These are phyloP conservation scores for Salminus brasiliensis DNA, from an alignment of 2,113 vertebrate species.

Conservation along the genomic window DNA sequence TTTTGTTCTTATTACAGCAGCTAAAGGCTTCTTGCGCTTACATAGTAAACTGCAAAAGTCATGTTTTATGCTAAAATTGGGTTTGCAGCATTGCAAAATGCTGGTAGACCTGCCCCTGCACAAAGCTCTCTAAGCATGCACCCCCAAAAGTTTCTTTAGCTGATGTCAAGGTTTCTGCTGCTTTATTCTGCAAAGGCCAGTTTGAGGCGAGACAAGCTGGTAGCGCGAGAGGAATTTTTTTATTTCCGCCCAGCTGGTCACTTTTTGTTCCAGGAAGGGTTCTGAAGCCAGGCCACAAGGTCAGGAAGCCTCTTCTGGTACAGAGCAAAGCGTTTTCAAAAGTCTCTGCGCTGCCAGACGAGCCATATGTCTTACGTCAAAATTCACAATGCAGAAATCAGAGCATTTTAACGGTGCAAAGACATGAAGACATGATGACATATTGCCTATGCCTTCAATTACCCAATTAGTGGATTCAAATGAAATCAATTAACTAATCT, in stretches of 20 bases:
- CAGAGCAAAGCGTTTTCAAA: neutral
- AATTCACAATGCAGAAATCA: neutral
- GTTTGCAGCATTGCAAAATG: neutral
- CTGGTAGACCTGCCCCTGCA: neutral
- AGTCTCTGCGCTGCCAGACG: neutral
- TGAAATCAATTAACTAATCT: neutral
- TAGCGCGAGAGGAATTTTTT: slow-evolving; percentile 21
- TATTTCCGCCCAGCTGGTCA: slow-evolving; percentile 34
- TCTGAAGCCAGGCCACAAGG: neutral
- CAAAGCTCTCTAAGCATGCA: neutral
- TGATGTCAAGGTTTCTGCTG: neutral
- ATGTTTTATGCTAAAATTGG: too few species aligned
- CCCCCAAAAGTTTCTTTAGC: neutral
- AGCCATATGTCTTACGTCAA: neutral
- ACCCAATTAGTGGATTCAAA: neutral
- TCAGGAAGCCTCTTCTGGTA: neutral
- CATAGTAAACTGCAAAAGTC: too few species aligned
- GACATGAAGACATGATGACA: neutral
- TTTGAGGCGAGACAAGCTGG: slow-evolving; percentile 16
- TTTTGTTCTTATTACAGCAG: too few species aligned
- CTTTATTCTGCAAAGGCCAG: slow-evolving; percentile 31
- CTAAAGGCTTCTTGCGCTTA: too few species aligned
- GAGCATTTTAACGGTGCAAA: neutral
- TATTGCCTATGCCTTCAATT: too few species aligned
- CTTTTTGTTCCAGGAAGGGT: slow-evolving; percentile 12